Conservation (phyloP, 2,113 vertebrate genomes). For the Panthera uncia region DNA sequence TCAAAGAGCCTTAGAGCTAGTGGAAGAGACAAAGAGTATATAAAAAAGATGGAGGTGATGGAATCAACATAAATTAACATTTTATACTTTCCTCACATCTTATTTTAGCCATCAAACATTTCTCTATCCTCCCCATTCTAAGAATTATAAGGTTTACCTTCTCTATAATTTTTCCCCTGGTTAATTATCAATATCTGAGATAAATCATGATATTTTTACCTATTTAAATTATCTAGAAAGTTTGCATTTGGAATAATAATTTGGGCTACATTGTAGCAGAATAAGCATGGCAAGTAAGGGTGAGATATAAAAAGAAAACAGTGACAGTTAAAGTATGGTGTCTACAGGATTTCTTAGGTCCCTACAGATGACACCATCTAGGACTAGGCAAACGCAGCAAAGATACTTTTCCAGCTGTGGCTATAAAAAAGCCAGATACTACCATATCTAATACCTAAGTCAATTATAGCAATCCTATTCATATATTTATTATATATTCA, state of each 20-base stretch:
- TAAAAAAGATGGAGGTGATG: not conserved
- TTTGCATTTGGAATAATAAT: not conserved
- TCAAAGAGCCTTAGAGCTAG: not conserved
- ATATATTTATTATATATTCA: not conserved
- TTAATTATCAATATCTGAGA: not conserved
- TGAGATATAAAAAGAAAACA: not conserved
- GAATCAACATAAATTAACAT: not conserved
- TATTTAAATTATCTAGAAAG: conserved; percentile 28
- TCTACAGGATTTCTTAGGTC: not conserved
- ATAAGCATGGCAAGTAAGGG: not conserved
- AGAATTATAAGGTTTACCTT: conserved; percentile 34
- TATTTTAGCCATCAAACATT: not conserved
- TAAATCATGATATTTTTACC: not conserved
- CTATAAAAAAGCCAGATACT: not conserved
- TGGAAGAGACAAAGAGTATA: not conserved
- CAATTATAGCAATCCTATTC: not conserved
- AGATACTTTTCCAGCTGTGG: not conserved
- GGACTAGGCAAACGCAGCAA: not conserved
- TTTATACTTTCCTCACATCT: not conserved
- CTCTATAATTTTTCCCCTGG: not conserved
- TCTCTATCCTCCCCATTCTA: conserved; percentile 46
- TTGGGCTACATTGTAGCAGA: not conserved
- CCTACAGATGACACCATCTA: not conserved
- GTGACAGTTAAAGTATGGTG: not conserved
- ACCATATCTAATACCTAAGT: not conserved